Percentiles rank a stretch among this genome's conserved stretches.
phyloP scores from a whole-genome alignment of 1,140 invertebrate genomes.

The Psilanteris sp. region DNA sequence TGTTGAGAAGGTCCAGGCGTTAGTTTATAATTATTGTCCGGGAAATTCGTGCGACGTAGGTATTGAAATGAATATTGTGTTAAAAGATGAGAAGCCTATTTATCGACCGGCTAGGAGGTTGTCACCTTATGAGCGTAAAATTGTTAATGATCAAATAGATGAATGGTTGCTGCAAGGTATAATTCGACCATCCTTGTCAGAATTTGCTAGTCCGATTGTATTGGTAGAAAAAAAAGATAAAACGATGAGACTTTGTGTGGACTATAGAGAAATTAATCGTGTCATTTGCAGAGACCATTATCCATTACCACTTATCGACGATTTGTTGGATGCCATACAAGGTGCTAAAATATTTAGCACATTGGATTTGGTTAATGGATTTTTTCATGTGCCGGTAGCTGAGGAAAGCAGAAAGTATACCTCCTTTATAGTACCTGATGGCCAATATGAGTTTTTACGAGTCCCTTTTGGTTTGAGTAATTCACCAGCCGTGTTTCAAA shows the following conservation, averaged over 20 bases:
- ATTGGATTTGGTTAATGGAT: background rate
- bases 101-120: background rate
- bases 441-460: background rate
- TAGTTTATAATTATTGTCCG: background rate
- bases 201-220: conserved; percentile 8
- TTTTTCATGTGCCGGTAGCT: background rate
- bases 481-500: background rate
- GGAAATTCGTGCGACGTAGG: background rate
- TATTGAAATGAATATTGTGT: background rate
- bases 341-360: background rate
- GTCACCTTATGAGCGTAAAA: background rate
- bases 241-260: background rate
- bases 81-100: background rate
- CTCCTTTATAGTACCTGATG: background rate
- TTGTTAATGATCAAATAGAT: background rate
- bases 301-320: background rate
- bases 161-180: background rate
- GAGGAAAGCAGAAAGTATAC: background rate
- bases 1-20: background rate
- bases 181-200: background rate
- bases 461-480: background rate
- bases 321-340: background rate
- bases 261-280: background rate
- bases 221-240: background rate
- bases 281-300: background rate